Base-by-base conservation (phyloP, 2,888 invertebrate species). In the Cheilosia scutellata region DNA sequence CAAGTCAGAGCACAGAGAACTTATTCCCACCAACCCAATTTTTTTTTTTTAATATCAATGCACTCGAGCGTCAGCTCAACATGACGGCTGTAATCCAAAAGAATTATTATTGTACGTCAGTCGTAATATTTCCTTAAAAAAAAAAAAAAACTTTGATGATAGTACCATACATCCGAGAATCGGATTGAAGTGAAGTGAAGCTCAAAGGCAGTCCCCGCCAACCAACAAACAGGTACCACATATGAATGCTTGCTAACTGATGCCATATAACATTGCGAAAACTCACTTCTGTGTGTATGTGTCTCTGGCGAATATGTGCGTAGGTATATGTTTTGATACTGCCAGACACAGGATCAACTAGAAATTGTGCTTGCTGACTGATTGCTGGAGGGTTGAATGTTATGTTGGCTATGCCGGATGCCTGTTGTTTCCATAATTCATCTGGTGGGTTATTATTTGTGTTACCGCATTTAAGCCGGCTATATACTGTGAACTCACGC, bases 401-500 rank as follows among this genome's bases (percentile, higher is more conserved):
- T 37, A 37, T 37, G 20, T 20, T 20, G 20, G 16, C 44, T 2
- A 44, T 44, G 44, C 44, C 44, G 1, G 44, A 44, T 49, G 53
- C 29, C 53, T 55, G 70, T 29, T 70, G 57, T 70, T 57, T 70
- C 27, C 68, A 68, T 68, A 70, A 70, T 44, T 70, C 70, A 29
- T 40, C 29, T 44, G 37, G 40, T 20, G 20, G 20, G 20, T 20
- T 20, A 20, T 20, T 20, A 20, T 58, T 66, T 37, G 7, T 66
- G 51, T n/a, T 53, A 25, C 16, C 25, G 51, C 31, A 66, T 53
- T 66, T 66, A 53, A 66, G 37, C 51, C 33, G 25, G 31, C 49
- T 31, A 7, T 31, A 29, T 29, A 11, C 11, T 16, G 37, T 3
- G 11, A 0, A 9, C 33, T 33, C 3, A 9, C 9, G 9, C 33